Evolutionary conservation across 30 jellyfish, hydroid and myxozoan species (phyloP).

Genomic region (Rhopilema esculentum): DNA sequence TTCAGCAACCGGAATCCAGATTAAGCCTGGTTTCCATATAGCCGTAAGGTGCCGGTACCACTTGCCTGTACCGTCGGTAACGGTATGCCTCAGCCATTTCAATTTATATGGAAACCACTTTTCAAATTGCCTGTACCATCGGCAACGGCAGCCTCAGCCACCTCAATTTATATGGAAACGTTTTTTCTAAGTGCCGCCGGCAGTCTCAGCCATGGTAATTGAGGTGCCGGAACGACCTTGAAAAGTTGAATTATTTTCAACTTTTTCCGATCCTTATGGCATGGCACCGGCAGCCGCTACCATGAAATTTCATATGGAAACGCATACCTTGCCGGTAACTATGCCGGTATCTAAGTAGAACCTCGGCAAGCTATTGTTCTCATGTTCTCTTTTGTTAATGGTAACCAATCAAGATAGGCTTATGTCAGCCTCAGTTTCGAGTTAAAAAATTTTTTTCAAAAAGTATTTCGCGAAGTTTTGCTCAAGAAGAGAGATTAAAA

Average conservation of each 20-base stretch:
- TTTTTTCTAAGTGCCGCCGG: too few relatives aligned
- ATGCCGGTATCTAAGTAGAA: constrained; percentile 3
- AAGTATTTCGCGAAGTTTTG: not conserved
- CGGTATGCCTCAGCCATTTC: constrained; percentile 13
- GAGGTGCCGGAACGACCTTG: too few relatives aligned
- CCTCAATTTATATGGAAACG: too few relatives aligned
- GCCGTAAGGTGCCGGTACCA: too few relatives aligned
- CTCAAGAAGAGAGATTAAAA: not conserved
- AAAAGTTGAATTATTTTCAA: constrained; percentile 9
- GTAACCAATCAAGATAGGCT: constrained; percentile 1
- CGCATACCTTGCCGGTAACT: constrained; percentile 3
- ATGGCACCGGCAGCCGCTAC: constrained; percentile 15
- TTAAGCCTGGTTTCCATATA: too few relatives aligned
- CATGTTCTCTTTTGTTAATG: constrained; percentile 9
- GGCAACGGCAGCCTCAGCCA: too few relatives aligned
- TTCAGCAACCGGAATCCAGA: too few relatives aligned
- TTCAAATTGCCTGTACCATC: not conserved
- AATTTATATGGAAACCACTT: constrained; percentile 11
- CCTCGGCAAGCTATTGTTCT: constrained; percentile 10
- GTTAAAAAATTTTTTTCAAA: not conserved
- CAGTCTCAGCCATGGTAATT: too few relatives aligned
- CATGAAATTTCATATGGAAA: too few relatives aligned
- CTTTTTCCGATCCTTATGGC: constrained; percentile 1
- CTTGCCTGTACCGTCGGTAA: too few relatives aligned
- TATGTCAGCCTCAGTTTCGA: not conserved